phyloP scores from a whole-genome alignment of 1,140 invertebrate species.

The Pemphigus obesinymphae region DNA sequence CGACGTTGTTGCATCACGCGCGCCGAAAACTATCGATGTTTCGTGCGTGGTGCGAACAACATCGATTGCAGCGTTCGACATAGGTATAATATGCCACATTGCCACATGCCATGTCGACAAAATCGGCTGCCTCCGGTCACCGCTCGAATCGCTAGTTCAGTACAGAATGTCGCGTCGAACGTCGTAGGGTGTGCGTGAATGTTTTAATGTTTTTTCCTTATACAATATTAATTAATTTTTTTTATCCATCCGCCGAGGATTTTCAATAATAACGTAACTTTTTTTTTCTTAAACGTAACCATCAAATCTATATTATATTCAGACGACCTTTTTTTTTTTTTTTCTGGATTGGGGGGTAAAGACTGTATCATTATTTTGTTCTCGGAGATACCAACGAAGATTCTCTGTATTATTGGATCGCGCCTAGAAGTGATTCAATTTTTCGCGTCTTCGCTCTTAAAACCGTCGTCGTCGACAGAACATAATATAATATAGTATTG shows the following conservation, averaged over 20 bases:
- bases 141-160: background rate
- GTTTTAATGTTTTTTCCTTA: too few relatives aligned
- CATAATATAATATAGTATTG: background rate
- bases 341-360: too few relatives aligned
- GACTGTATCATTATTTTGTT: background rate
- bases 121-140: background rate
- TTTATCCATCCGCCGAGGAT: too few relatives aligned
- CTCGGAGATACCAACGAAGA: background rate
- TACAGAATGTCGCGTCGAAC: background rate
- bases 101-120: background rate
- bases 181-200: background rate
- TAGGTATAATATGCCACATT: slow-evolving; percentile 7
- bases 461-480: background rate
- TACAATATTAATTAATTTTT: too few relatives aligned
- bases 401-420: background rate
- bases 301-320: background rate
- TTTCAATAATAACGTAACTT: too few relatives aligned
- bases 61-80: background rate
- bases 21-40: background rate
- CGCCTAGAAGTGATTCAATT: background rate
- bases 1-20: background rate
- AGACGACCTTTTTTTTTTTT: background rate
- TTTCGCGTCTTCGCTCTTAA: background rate
- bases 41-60: background rate
- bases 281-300: background rate